Evolutionary conservation across 2,888 invertebrate genomes (phyloP).

Genomic region (Andrena trimmerana): DNA sequence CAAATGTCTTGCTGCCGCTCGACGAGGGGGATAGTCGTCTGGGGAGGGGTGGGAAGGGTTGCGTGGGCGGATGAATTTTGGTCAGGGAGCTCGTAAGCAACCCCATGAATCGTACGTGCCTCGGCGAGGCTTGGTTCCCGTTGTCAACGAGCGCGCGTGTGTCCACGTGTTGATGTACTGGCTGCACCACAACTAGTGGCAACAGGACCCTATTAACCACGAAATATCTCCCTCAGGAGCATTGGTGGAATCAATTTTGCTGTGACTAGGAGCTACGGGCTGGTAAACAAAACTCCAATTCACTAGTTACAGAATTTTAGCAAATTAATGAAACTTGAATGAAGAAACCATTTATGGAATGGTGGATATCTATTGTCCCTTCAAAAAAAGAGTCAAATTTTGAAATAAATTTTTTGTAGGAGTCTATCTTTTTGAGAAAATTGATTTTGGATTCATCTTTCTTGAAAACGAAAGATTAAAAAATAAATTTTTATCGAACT

Average conservation of each 20-base stretch:
- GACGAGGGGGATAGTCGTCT: conserved; percentile 60
- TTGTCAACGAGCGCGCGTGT: conserved; percentile 47
- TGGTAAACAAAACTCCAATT: not conserved
- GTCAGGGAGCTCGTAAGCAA: conserved; percentile 69
- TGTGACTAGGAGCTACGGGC: not conserved
- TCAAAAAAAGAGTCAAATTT: not conserved
- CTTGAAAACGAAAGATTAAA: not conserved
- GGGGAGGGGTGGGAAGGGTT: conserved; percentile 63
- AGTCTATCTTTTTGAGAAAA: too few relatives aligned
- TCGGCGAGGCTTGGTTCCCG: conserved; percentile 53
- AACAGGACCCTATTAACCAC: not conserved
- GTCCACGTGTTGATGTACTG: conserved; percentile 43
- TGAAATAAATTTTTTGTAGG: too few relatives aligned
- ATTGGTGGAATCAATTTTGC: not conserved
- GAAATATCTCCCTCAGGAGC: not conserved
- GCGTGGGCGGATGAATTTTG: conserved; percentile 70
- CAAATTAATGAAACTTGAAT: not conserved
- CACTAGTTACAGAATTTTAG: not conserved
- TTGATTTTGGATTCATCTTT: not conserved
- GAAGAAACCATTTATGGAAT: not conserved
- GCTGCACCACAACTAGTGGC: conserved; percentile 25
- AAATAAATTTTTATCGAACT: not conserved
- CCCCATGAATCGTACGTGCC: conserved; percentile 74
- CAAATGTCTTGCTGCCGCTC: conserved; percentile 62
- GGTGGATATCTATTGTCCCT: not conserved